These are phyloP conservation scores for Babylonia areolata DNA, from an alignment of 1,140 invertebrate species.

Conservation along the genomic window DNA sequence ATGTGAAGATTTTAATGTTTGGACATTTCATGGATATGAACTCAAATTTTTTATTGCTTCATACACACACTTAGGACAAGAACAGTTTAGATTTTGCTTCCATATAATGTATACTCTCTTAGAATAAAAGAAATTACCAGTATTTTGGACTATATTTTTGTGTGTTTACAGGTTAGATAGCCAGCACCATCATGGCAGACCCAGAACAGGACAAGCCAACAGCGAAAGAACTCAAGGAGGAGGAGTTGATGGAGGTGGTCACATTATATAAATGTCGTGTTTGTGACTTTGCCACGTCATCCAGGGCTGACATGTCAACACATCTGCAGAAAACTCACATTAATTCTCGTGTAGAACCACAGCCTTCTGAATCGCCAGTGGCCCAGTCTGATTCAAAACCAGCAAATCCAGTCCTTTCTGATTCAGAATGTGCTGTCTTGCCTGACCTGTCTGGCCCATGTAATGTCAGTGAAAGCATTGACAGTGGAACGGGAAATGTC, in stretches of 20 bases:
- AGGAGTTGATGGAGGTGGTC: slow-evolving; percentile 70
- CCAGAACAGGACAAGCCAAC: not conserved
- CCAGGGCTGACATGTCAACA: slow-evolving; percentile 55
- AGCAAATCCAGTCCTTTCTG: not conserved
- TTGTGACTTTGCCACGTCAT: slow-evolving; percentile 64
- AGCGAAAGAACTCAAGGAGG: slow-evolving; percentile 51
- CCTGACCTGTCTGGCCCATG: not conserved
- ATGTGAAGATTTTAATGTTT: too few relatives aligned
- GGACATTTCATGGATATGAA: too few relatives aligned
- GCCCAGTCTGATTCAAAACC: not conserved
- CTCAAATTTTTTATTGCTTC: too few relatives aligned
- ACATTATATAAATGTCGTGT: slow-evolving; percentile 71
- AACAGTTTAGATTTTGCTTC: too few relatives aligned
- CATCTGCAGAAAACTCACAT: too few relatives aligned
- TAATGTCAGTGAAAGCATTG: not conserved
- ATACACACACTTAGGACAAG: too few relatives aligned
- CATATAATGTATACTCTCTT: too few relatives aligned
- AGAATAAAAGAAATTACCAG: too few relatives aligned
- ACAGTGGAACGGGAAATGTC: not conserved
- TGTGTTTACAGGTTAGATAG: not conserved
- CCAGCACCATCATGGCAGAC: not conserved
- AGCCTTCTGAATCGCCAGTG: not conserved
- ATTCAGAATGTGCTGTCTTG: not conserved
- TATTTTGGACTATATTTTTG: too few relatives aligned
- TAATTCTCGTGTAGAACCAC: not conserved